Percentiles rank a stretch among this genome's conserved stretches.
These are phyloP conservation scores for Brevipalpus yothersi DNA, from an alignment of 1,140 invertebrate genomes.

Conservation along the genomic window DNA sequence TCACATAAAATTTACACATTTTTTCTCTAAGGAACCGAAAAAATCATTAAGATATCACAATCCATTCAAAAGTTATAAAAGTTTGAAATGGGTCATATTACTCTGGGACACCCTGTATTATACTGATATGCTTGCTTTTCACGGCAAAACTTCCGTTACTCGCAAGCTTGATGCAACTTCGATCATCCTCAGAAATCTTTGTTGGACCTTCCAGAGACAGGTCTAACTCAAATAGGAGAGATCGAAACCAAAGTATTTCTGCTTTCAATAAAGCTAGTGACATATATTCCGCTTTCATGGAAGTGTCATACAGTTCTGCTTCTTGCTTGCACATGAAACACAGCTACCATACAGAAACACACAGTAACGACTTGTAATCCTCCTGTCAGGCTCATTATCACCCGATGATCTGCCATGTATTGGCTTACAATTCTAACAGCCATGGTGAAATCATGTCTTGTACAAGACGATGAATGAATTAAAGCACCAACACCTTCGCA, in stretches of 20 bases:
- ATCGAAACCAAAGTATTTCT: background rate
- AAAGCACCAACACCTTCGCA: background rate
- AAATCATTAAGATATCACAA: too few relatives aligned
- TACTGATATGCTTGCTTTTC: too few relatives aligned
- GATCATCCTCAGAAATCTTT: background rate
- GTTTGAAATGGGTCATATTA: too few relatives aligned
- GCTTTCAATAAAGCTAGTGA: background rate
- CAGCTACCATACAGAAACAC: background rate
- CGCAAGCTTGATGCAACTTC: background rate
- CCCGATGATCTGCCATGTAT: background rate
- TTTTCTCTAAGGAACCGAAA: too few relatives aligned
- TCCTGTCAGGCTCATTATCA: background rate
- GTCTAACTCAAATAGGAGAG: too few relatives aligned
- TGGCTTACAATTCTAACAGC: background rate
- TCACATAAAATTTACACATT: too few relatives aligned
- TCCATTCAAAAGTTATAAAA: too few relatives aligned
- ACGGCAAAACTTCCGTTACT: too few relatives aligned
- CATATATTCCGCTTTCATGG: background rate
- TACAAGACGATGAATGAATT: background rate
- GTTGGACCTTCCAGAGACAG: background rate
- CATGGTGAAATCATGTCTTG: background rate
- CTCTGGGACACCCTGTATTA: too few relatives aligned
- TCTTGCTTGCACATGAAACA: too few relatives aligned
- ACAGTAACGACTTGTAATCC: background rate
- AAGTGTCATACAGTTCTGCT: background rate